Conservation (phyloP, 2,888 invertebrate genomes). For the Polymixis flavicincta region DNA sequence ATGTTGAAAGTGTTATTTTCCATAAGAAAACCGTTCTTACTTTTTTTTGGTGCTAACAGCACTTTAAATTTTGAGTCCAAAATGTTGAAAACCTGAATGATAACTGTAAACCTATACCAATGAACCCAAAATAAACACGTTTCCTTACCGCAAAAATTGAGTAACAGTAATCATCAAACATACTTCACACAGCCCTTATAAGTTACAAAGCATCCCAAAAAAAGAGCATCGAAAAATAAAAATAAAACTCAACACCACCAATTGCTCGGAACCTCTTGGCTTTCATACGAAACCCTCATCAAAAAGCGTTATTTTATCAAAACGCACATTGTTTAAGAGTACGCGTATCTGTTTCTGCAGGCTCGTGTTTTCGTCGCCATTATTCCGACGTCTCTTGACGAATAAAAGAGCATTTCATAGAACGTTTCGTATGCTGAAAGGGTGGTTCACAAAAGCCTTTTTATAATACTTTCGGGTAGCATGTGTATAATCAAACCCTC, state of each 20-base stretch:
- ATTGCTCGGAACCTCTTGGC: slow-evolving; percentile 66
- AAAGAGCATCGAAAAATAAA: slow-evolving; percentile 24
- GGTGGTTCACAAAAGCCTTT: slow-evolving; percentile 86
- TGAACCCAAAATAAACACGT: neutral
- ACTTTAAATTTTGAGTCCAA: too few relatives aligned
- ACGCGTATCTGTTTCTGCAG: slow-evolving; percentile 83
- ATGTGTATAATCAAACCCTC: slow-evolving; percentile 79
- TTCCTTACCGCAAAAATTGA: too few relatives aligned
- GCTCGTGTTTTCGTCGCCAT: slow-evolving; percentile 81
- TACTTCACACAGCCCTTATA: neutral
- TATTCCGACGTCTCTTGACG: slow-evolving; percentile 74
- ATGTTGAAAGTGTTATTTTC: too few relatives aligned
- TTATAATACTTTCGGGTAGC: slow-evolving; percentile 86
- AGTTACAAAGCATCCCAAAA: slow-evolving; percentile 13
- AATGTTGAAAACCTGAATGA: neutral
- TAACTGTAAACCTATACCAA: neutral
- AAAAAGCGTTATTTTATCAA: slow-evolving; percentile 85
- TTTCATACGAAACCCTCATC: slow-evolving; percentile 72
- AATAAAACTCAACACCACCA: slow-evolving; percentile 46
- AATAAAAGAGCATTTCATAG: slow-evolving; percentile 87
- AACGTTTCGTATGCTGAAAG: slow-evolving; percentile 79
- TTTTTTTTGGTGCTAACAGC: too few relatives aligned
- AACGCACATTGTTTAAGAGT: slow-evolving; percentile 84
- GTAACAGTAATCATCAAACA: neutral
- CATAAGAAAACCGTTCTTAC: too few relatives aligned